Base-by-base conservation (phyloP, 2,888 invertebrate genomes). In the Linhomoeus sp. region DNA sequence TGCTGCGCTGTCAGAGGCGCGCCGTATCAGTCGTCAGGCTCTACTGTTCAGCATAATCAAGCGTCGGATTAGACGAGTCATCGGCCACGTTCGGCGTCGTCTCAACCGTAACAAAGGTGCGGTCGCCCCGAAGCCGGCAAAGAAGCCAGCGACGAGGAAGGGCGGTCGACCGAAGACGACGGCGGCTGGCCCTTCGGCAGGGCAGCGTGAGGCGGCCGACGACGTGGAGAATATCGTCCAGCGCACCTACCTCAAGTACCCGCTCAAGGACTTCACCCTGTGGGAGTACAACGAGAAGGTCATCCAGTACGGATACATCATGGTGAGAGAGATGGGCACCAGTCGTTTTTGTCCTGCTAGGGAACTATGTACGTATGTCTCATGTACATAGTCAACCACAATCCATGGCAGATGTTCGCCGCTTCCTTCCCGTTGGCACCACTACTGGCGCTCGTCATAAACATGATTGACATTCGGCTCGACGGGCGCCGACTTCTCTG, bases 341-440 rank as follows among this genome's bases (percentile, higher is more conserved):
- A 52, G 9, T 33, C 33, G 33, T 33, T 33, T 38, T 47, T 24
- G 19, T 36, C 41, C 24, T 15, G 20, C 26, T 15, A 22, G 19
- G 19, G 15, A 17, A 26, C 40, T 1, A 35, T 36, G 29, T 19
- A 25, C 38, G 22, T 33, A 2, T 23, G n/a, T 12, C 29, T 20
- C 24, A 9, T 29, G 29, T 12, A 9, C 29, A 5, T 9, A 29
- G 29, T 12, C 7, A 12, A 5, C 7, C 5, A 29, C 7, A 12
- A 12, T 29, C 7, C 29, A 29, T 29, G 29, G 29, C 29, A 40
- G 12, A 17, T 50, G 24, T 40, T 36, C 42, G 24, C 70, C 1
- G 68, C 68, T 1, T 66, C 70, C 0, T 68, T 71, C 45, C 70
- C 71, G 0, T 55, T 71, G 45, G 69, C 69, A n/a, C 71, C 71